Percentiles rank a stretch among this genome's conserved stretches.
phyloP scores from a whole-genome alignment of 1,140 invertebrate genomes.

The Ceratina calcarata region DNA sequence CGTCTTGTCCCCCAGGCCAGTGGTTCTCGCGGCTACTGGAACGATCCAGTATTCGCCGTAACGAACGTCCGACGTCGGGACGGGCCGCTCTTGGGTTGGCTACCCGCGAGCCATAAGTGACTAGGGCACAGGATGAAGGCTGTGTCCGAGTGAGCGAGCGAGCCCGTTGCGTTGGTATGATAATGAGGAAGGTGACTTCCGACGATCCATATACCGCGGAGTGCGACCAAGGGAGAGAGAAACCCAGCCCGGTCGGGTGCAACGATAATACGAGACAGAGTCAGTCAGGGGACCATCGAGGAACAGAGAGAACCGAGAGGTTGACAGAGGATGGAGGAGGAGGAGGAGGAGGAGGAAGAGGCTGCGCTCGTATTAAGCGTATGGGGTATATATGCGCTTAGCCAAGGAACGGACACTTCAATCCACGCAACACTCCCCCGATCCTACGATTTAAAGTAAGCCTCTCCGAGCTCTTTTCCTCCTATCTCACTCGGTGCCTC shows the following conservation, averaged over 20 bases:
- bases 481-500: constrained; percentile 29
- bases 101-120: constrained; percentile 76
- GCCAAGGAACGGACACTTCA: constrained; percentile 79
- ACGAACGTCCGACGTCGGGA: constrained; percentile 41
- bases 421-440: constrained; percentile 68
- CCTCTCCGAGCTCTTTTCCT: constrained; percentile 46
- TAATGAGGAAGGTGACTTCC: constrained; percentile 82
- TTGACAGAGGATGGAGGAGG: constrained; percentile 45
- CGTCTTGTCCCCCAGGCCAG: constrained; percentile 79
- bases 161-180: constrained; percentile 72
- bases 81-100: constrained; percentile 72
- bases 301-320: constrained; percentile 55
- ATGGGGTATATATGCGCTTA: constrained; percentile 63
- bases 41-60: constrained; percentile 36
- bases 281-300: constrained; percentile 33
- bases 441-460: constrained; percentile 60
- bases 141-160: constrained; percentile 74
- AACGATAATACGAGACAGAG: constrained; percentile 23
- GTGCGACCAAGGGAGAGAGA: constrained; percentile 53
- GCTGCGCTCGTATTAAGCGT: constrained; percentile 36
- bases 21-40: constrained; percentile 71
- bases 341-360: constrained; percentile 34
- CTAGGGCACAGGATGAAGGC: constrained; percentile 80
- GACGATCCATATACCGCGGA: constrained; percentile 77
- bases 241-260: constrained; percentile 23